Conservation (phyloP, 2,113 vertebrate genomes). For the Anhinga rufa region DNA sequence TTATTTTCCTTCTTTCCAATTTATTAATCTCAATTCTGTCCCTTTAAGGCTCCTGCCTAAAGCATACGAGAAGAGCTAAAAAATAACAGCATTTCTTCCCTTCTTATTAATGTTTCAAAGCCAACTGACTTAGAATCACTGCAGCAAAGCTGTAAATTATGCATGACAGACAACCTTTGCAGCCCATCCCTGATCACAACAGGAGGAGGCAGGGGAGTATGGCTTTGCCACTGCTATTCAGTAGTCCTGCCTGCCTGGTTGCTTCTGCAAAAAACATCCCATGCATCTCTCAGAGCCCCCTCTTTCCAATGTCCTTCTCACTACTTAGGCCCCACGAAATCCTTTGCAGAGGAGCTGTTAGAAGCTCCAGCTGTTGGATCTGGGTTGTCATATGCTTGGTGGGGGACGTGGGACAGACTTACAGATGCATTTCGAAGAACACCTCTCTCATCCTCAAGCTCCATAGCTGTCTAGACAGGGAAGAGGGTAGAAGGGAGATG, state of each 20-base stretch:
- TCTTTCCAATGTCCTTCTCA: background rate
- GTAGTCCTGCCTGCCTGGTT: background rate
- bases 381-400: background rate
- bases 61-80: background rate
- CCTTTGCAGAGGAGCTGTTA: background rate
- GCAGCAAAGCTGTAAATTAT: background rate
- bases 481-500: too few species aligned
- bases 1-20: background rate
- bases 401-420: background rate
- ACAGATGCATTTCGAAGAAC: background rate
- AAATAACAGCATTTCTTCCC: slow-evolving; percentile 3
- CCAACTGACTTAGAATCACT: background rate
- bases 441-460: background rate
- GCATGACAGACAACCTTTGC: background rate
- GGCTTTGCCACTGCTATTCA: background rate
- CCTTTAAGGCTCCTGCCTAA: slow-evolving; percentile 14
- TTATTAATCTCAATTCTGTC: slow-evolving; percentile 1
- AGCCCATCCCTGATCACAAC: background rate
- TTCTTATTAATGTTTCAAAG: background rate
- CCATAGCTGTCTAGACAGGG: background rate
- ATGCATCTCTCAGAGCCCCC: background rate
- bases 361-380: background rate
- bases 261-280: background rate
- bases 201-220: background rate
- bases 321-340: background rate